phyloP scores from a whole-genome alignment of 2,113 vertebrate species.

The Tringa solitaria region DNA sequence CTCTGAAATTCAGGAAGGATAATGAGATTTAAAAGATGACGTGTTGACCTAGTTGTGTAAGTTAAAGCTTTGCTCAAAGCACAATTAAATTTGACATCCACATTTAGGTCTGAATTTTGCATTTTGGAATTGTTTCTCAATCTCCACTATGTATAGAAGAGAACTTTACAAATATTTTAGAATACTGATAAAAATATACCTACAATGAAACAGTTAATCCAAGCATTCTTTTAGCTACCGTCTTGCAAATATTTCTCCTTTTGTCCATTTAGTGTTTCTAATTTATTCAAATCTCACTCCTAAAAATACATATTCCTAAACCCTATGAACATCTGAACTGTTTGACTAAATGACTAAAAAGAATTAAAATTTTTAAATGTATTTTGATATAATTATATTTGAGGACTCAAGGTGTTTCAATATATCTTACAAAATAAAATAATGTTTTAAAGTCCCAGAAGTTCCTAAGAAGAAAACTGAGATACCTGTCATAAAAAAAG shows the following conservation, averaged over 20 bases:
- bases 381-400: neutral
- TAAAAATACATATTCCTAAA: neutral
- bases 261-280: neutral
- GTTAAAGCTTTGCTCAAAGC: neutral
- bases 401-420: neutral
- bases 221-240: neutral
- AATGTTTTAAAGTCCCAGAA: constrained; percentile 73
- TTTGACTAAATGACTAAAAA: neutral
- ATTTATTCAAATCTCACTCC: neutral
- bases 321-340: neutral
- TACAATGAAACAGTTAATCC: neutral
- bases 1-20: neutral
- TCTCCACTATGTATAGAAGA: neutral
- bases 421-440: neutral
- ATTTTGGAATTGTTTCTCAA: neutral
- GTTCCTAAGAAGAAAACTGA: constrained; percentile 74
- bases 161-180: neutral
- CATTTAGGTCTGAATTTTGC: neutral
- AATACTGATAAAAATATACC: neutral
- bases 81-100: neutral
- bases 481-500: constrained; percentile 66
- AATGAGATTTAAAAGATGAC: neutral
- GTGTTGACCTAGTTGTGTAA: neutral
- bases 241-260: neutral
- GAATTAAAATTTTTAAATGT: neutral